Base-by-base conservation (phyloP, 2,797 vertebrate species). In the Botia kubotai region DNA sequence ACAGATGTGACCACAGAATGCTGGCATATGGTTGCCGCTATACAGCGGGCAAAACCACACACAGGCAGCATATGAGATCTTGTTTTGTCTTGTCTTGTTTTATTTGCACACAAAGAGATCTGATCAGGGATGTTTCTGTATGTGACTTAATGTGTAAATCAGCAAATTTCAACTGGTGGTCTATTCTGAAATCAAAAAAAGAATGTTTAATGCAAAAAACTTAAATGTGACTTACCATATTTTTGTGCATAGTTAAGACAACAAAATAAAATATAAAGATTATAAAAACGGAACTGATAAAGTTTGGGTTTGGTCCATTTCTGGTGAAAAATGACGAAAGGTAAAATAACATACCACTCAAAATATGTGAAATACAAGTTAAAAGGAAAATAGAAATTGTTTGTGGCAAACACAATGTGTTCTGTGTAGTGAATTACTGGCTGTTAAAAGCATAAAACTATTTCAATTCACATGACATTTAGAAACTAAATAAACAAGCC, bases 1-100 rank as follows among this genome's bases (percentile, higher is more conserved):
- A 84, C 85, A 86, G 85, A 86, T 86, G 85, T 84, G 85, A 77
- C 77, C 85, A 86, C 85, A 84, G 85, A 86, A 84, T 81, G 77
- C 65, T 84, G 81, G 84, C 85, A 86, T 86, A 86, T 84, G 85
- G 85, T 82, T 82, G 83, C 70, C 77, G 73, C 73, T 82, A 70
- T 78, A 82, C 83, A 77, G 80, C 33, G 58, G 77, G 73, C 77
- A 82, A 81, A 83, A 79, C 83, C 81, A 83, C 75, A 83, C 74
- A 81, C 52, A 77, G 82, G 82, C 77, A 77, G 65, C 74, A 78
- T 72, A 79, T 79, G 43, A 63, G n/a, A 57, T 62, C 78, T 82
- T 70, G 50, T 70, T 69, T 74, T 33, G 57, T 75, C 67, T 36
- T 62, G 60, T 70, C 68, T 39, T 39, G 4, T 43, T n/a, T 63